Evolutionary conservation across 2,113 vertebrate genomes (phyloP).

Genomic region (Pyxicephalus adspersus): DNA sequence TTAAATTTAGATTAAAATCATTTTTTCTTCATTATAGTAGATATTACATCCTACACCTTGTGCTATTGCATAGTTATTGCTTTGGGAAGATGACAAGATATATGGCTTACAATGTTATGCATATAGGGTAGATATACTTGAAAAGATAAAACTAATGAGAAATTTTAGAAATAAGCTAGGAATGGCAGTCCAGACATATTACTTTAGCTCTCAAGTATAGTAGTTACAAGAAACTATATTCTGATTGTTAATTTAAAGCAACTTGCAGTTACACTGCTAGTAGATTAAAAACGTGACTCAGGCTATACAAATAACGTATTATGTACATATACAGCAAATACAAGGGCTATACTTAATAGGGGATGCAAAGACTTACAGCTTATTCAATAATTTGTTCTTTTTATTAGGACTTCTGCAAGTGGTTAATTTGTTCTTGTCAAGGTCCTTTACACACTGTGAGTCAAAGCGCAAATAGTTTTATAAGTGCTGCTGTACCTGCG

Average conservation of each 20-base stretch:
- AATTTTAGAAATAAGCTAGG: conserved; percentile 13
- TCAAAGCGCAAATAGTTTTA: too few species aligned
- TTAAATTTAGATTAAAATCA: conserved; percentile 53
- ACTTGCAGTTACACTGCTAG: neutral
- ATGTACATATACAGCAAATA: too few species aligned
- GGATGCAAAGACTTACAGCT: too few species aligned
- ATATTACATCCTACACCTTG: conserved; percentile 38
- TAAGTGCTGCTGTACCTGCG: too few species aligned
- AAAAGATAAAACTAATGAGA: conserved; percentile 47
- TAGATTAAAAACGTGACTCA: neutral
- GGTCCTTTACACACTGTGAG: too few species aligned
- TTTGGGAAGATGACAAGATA: conserved; percentile 30
- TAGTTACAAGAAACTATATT: conserved; percentile 3
- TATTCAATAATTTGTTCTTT: too few species aligned
- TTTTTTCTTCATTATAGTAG: conserved; percentile 45
- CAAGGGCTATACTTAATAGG: too few species aligned
- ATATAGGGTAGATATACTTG: conserved; percentile 27
- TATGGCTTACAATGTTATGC: conserved; percentile 20
- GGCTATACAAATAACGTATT: too few species aligned
- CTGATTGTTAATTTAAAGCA: neutral
- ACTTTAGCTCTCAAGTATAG: conserved; percentile 12
- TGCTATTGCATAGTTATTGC: conserved; percentile 40
- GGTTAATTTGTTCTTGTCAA: too few species aligned
- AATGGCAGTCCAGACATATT: conserved; percentile 10
- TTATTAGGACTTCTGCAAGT: too few species aligned